Percentiles rank a stretch among this genome's conserved stretches.
Conservation (phyloP, 2,888 invertebrate genomes). For the Plagodis pulveraria region DNA sequence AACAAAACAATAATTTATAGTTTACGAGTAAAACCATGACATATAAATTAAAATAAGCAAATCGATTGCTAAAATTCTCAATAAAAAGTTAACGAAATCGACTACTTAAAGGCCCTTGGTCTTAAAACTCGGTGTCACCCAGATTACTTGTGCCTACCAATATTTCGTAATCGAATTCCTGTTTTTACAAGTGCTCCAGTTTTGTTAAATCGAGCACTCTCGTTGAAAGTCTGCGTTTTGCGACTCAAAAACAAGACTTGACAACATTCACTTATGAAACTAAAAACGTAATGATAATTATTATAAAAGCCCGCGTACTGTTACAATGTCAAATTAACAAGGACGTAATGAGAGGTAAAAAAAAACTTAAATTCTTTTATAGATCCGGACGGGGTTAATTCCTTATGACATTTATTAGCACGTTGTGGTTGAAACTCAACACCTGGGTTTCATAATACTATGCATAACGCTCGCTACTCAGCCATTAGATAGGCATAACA, state of each 20-base stretch:
- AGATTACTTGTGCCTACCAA: conserved; percentile 34
- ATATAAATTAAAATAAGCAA: not conserved
- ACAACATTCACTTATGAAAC: conserved; percentile 38
- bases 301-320: conserved; percentile 18
- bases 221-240: conserved; percentile 45
- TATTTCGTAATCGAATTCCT: conserved; percentile 51
- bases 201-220: conserved; percentile 39
- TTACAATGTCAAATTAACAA: conserved; percentile 5
- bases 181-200: conserved; percentile 42
- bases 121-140: conserved; percentile 48
- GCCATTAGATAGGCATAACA: conserved; percentile 17
- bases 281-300: conserved; percentile 29
- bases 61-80: conserved; percentile 4
- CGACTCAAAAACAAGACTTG: conserved; percentile 32
- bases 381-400: conserved; percentile 20
- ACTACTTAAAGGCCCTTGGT: conserved; percentile 48
- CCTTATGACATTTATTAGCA: conserved; percentile 16
- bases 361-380: conserved; percentile 4
- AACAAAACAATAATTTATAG: no score
- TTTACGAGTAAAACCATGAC: not conserved
- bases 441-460: conserved; percentile 19
- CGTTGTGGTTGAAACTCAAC: conserved; percentile 21
- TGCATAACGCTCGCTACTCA: conserved; percentile 17
- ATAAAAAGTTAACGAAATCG: conserved; percentile 40
- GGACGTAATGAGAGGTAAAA: conserved; percentile 18